Evolutionary conservation across 2,797 vertebrate genomes (phyloP).

Genomic region (Lutjanus argentimaculatus): DNA sequence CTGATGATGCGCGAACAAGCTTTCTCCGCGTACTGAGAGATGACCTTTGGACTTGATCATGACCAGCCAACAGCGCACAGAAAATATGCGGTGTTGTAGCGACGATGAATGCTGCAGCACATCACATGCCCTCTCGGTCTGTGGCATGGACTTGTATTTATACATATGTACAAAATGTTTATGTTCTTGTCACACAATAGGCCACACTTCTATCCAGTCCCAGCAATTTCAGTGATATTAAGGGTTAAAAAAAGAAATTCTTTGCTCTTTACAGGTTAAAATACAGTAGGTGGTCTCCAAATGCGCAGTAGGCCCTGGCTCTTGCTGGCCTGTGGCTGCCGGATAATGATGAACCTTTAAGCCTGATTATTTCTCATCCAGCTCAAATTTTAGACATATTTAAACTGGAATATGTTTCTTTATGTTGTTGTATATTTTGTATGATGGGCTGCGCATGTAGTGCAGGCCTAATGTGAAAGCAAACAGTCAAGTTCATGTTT

Average conservation of each 20-base stretch:
- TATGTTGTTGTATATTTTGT: conserved; percentile 46
- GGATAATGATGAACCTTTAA: not conserved
- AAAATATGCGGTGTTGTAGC: conserved; percentile 30
- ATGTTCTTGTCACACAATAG: conserved; percentile 16
- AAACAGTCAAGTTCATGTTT: conserved; percentile 77
- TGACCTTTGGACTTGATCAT: conserved; percentile 78
- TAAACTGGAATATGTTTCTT: conserved; percentile 15
- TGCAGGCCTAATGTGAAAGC: conserved; percentile 37
- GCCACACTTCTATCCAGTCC: not conserved
- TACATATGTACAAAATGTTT: conserved; percentile 36
- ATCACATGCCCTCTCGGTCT: conserved; percentile 16
- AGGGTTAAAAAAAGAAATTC: not conserved
- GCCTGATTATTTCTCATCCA: conserved; percentile 6
- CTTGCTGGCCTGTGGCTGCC: not conserved
- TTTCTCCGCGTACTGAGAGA: conserved; percentile 88
- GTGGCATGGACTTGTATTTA: conserved; percentile 53
- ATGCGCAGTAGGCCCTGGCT: conserved; percentile 34
- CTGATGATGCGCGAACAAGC: conserved; percentile 93
- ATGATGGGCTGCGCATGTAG: conserved; percentile 30
- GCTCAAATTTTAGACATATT: conserved; percentile 15
- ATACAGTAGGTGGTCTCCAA: not conserved
- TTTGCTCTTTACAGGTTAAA: not conserved
- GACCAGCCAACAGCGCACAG: conserved; percentile 70
- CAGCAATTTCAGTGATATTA: not conserved
- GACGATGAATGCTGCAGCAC: conserved; percentile 29